These are phyloP conservation scores for Falco punctatus DNA, from an alignment of 2,113 vertebrate genomes.

Conservation along the genomic window DNA sequence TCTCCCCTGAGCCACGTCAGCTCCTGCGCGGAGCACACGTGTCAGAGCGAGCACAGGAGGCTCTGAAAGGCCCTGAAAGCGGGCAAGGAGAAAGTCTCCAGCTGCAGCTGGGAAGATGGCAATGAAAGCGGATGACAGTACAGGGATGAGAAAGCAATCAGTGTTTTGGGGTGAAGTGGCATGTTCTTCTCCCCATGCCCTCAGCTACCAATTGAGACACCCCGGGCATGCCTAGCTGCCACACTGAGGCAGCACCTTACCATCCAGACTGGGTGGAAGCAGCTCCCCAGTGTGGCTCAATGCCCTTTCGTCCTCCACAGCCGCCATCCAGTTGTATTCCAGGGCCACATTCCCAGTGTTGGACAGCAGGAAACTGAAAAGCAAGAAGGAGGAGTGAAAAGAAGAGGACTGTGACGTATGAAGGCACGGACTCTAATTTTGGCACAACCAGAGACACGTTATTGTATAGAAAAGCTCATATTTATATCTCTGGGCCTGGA, in stretches of 20 bases:
- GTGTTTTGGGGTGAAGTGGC: background rate
- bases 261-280: background rate
- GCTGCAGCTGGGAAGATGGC: background rate
- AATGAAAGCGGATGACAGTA: background rate
- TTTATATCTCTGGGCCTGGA: too few relatives aligned
- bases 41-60: background rate
- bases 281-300: background rate
- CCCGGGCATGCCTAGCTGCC: background rate
- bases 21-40: background rate
- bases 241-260: background rate
- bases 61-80: background rate
- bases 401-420: too few relatives aligned
- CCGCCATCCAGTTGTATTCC: constrained; percentile 80
- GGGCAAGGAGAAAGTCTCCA: background rate
- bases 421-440: too few relatives aligned
- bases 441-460: too few relatives aligned
- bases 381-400: too few relatives aligned
- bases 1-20: background rate
- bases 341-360: constrained; percentile 81
- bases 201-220: background rate
- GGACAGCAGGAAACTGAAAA: constrained; percentile 66
- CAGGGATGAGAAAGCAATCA: background rate
- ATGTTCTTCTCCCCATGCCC: background rate
- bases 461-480: too few relatives aligned
- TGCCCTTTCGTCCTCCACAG: constrained; percentile 46